These are phyloP conservation scores for Albula goreensis DNA, from an alignment of 2,113 vertebrate genomes.

Conservation along the genomic window DNA sequence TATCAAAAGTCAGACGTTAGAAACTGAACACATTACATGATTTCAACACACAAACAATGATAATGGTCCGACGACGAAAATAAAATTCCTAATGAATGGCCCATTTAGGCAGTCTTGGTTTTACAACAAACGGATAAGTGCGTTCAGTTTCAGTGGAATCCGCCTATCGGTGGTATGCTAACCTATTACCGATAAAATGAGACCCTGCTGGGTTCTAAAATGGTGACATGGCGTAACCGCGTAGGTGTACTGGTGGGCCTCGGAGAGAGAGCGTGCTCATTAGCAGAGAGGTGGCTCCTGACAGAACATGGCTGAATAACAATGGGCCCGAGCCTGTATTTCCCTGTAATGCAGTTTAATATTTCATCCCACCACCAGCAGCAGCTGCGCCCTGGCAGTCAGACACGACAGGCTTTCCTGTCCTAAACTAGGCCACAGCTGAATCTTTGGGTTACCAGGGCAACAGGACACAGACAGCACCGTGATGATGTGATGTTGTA, in stretches of 20 bases:
- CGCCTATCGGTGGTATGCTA: too few species aligned
- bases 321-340: not conserved
- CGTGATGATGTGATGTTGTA: not conserved
- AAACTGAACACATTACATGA: too few species aligned
- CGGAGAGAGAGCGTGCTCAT: not conserved
- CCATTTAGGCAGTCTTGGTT: too few species aligned
- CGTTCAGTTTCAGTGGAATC: too few species aligned
- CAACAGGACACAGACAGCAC: not conserved
- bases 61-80: too few species aligned
- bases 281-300: not conserved
- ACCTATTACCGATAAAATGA: not conserved
- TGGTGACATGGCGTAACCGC: too few species aligned
- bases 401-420: not conserved
- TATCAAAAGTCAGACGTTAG: too few species aligned
- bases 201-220: not conserved
- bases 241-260: too few species aligned
- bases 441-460: not conserved
- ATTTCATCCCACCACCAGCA: slow-evolving; percentile 1
- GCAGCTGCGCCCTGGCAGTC: not conserved
- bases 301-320: not conserved
- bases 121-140: too few species aligned
- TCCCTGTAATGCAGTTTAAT: slow-evolving; percentile 9
- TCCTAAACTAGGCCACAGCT: slow-evolving; percentile 9
- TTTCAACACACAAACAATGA: too few species aligned
- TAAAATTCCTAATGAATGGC: too few species aligned